Conservation (phyloP, 2,888 invertebrate genomes). For the Drosophila macrospina region DNA sequence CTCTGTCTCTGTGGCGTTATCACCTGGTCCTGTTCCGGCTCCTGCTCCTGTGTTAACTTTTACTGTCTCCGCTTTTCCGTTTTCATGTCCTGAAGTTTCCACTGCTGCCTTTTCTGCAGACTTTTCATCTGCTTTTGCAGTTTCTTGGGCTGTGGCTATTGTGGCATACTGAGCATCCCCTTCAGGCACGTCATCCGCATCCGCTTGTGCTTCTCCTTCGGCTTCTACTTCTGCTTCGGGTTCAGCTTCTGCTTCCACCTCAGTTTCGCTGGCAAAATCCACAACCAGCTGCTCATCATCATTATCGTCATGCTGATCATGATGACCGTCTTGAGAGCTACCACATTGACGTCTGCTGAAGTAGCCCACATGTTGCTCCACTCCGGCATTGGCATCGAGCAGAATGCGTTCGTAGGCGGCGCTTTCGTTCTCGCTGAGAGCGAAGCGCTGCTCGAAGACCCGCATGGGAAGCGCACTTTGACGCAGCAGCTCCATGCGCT, state of each 20-base stretch:
- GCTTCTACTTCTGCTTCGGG: conserved; percentile 40
- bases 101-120: conserved; percentile 2
- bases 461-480: conserved; percentile 78
- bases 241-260: conserved; percentile 39
- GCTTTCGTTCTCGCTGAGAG: conserved; percentile 71
- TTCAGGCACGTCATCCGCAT: background rate
- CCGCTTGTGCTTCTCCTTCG: conserved; percentile 42
- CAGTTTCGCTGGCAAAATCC: conserved; percentile 71
- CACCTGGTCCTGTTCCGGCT: background rate
- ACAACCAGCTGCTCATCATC: conserved; percentile 63
- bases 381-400: conserved; percentile 72
- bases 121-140: background rate
- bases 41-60: background rate
- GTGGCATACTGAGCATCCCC: conserved; percentile 65
- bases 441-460: conserved; percentile 79
- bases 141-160: conserved; percentile 33
- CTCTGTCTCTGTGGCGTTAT: conserved; percentile 5
- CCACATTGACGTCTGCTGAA: conserved; percentile 67
- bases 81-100: background rate
- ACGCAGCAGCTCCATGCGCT: conserved; percentile 83
- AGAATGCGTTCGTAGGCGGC: conserved; percentile 81
- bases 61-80: background rate
- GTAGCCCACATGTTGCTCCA: conserved; percentile 83
- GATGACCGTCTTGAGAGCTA: background rate
- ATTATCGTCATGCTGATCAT: background rate